phyloP scores from a whole-genome alignment of 2,113 vertebrate genomes.

The Orthonyx spaldingii region DNA sequence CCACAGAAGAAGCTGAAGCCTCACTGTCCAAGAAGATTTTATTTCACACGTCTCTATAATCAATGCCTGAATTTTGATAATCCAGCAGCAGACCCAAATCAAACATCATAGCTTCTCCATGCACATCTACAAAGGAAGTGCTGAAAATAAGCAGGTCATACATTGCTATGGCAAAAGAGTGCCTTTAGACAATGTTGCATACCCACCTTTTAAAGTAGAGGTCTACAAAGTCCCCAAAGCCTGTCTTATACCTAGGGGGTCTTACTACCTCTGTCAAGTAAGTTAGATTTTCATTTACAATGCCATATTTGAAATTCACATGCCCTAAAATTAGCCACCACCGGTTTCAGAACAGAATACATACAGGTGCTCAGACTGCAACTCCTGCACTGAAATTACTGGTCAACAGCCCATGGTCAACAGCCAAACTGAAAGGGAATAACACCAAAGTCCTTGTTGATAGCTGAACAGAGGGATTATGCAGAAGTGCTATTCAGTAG shows the following conservation, averaged over 20 bases:
- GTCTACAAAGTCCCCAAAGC: neutral
- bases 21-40: neutral
- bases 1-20: neutral
- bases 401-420: neutral
- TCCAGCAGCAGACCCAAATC: neutral
- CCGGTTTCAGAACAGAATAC: neutral
- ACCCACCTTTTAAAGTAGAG: neutral
- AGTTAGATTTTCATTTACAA: neutral
- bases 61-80: neutral
- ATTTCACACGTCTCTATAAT: neutral
- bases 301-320: neutral
- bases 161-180: neutral
- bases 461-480: neutral
- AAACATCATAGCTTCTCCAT: neutral
- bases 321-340: neutral
- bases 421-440: fast-evolving
- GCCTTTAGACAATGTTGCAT: neutral
- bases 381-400: neutral
- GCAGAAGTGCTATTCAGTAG: neutral
- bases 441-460: neutral
- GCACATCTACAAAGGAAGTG: neutral
- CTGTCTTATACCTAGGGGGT: too few relatives aligned
- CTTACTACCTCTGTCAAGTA: neutral
- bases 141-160: neutral
- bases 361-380: neutral